Evolutionary conservation across 2,797 vertebrate species (phyloP), one percentile per base, ranked within the genome.

Genomic region (Spinus olivaceus): DNA sequence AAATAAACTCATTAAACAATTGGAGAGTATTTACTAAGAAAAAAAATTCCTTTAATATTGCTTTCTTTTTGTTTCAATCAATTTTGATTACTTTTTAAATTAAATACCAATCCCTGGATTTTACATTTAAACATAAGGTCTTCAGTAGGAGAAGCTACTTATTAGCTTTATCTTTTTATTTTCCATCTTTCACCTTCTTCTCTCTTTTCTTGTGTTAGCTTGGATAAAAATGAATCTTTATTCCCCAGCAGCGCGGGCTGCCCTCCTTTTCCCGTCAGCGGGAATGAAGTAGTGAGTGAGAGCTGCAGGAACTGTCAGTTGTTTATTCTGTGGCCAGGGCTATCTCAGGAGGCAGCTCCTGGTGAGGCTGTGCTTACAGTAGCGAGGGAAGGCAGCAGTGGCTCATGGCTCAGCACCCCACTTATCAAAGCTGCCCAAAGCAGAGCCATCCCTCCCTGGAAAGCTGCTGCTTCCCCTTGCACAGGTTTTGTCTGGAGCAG

Each of bases 271-370:
- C 35, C 69, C 2, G 2, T 66, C 37, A 19, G 60, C 5, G n/a
- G 59, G 51, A 37, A 81, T 72, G 91, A 74, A 86, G 86, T 2
- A 92, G 76, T 56, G 91, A 50, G 91, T 82, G 74, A 33, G 64
- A 91, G 42, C 27, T 12, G 65, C 63, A 25, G 63, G 42, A 14
- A 5, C 41, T 64, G 63, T 5, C 63, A 27, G 63, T 8, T 65
- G 63, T 65, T 65, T 65, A 47, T 47, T 24, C 41, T 24, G 22
- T 2, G 41, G 56, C 63, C 70, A 3, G n/a, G 0, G 77, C 88
- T 95, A 76, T 96, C 90, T 88, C 8, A 30, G 73, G 35, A 60
- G 63, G 82, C 67, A n/a, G 81, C 86, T 67, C 81, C 86, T 2
- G 6, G 32, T 22, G 94, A 16, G 84, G 47, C 91, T 0, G 1